Percentiles rank a stretch among this genome's conserved stretches.
Conservation (phyloP, 1,140 invertebrate species). For the Bombus picipes region DNA sequence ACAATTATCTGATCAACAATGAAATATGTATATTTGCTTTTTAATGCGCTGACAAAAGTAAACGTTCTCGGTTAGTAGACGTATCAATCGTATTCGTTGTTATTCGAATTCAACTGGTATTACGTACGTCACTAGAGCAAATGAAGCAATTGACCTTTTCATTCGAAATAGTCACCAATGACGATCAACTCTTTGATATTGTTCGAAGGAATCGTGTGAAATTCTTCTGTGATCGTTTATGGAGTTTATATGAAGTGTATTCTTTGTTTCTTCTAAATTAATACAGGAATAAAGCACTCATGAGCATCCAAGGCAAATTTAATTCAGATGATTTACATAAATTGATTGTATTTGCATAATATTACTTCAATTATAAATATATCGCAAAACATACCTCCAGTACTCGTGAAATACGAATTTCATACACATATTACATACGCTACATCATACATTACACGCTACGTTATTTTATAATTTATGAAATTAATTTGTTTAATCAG, state of each 20-base stretch:
- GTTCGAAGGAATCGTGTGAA: conserved; percentile 38
- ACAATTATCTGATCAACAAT: neutral
- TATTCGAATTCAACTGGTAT: conserved; percentile 28
- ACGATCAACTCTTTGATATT: conserved; percentile 33
- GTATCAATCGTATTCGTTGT: conserved; percentile 21
- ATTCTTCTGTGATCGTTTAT: neutral
- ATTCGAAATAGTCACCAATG: conserved; percentile 41
- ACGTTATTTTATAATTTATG: neutral
- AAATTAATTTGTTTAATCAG: neutral
- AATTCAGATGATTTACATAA: too few species aligned
- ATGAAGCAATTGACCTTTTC: conserved; percentile 44
- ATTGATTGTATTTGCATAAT: too few species aligned
- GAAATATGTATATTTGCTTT: neutral
- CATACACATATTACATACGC: neutral
- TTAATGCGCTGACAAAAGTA: neutral
- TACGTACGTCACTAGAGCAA: conserved; percentile 35
- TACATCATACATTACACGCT: neutral
- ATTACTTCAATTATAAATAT: too few species aligned
- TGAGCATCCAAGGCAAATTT: too few species aligned
- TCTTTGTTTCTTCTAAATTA: neutral
- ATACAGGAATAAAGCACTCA: neutral
- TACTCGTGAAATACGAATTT: neutral
- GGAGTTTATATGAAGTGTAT: neutral
- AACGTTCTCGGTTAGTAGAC: neutral
- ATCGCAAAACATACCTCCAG: neutral